These are phyloP conservation scores for Eristalinus sepulchralis DNA, from an alignment of 2,888 invertebrate species.

Conservation along the genomic window DNA sequence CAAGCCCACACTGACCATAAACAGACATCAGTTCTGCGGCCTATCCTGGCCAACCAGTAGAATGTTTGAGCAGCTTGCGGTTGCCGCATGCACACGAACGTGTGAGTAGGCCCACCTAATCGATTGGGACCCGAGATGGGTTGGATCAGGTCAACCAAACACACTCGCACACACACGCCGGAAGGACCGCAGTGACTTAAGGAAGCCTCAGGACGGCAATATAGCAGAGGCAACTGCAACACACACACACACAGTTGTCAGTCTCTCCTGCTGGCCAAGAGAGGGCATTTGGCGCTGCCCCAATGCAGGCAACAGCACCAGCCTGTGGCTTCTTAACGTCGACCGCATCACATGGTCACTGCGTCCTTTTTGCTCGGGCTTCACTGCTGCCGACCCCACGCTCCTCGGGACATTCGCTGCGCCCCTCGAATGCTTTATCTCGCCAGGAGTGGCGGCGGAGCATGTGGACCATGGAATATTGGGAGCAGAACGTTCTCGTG, in stretches of 20 bases:
- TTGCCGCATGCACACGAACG: slow-evolving; percentile 37
- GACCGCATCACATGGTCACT: slow-evolving; percentile 11
- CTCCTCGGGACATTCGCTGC: not conserved
- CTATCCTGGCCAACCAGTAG: slow-evolving; percentile 23
- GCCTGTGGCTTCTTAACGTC: slow-evolving; percentile 44
- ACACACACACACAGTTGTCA: slow-evolving; percentile 7
- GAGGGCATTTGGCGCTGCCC: slow-evolving; percentile 1
- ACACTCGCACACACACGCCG: not conserved
- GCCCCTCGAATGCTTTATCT: slow-evolving; percentile 35
- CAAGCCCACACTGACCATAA: slow-evolving; percentile 62
- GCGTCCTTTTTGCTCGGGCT: slow-evolving; percentile 9
- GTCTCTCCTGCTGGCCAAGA: not conserved
- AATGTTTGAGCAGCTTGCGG: slow-evolving; percentile 65
- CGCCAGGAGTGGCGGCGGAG: not conserved
- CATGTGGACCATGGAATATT: not conserved
- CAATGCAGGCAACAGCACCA: not conserved
- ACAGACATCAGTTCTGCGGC: slow-evolving; percentile 58
- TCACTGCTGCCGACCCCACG: not conserved
- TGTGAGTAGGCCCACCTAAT: slow-evolving; percentile 17
- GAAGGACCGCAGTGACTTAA: slow-evolving; percentile 12
- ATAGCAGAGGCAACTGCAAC: slow-evolving; percentile 23
- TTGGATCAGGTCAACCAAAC: not conserved
- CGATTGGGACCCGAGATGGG: slow-evolving; percentile 29
- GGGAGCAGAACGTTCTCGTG: no score
- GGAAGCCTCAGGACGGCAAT: slow-evolving; percentile 43